phyloP scores from a whole-genome alignment of 2,888 invertebrate genomes.

The Pheosia gnoma region DNA sequence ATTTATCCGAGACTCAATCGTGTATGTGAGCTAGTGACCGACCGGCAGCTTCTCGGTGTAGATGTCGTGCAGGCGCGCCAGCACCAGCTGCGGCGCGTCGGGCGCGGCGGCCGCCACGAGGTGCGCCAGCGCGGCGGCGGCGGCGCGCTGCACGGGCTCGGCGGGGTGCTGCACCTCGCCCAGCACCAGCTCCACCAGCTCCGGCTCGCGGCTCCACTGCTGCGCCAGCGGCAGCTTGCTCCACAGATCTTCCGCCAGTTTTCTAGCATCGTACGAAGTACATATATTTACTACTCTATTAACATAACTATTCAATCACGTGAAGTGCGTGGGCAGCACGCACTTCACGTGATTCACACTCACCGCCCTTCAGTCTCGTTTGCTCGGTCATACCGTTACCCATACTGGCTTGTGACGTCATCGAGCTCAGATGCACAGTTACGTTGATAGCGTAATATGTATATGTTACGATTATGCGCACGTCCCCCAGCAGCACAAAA shows the following conservation, averaged over 20 bases:
- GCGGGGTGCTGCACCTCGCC: conserved; percentile 91
- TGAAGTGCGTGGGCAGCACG: no score
- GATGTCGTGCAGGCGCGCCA: conserved; percentile 87
- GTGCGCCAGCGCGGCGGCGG: conserved; percentile 90
- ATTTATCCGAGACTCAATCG: no score
- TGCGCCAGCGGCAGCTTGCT: conserved; percentile 58
- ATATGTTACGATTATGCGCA: no score
- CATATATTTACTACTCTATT: no score
- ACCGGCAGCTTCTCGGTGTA: conserved; percentile 91
- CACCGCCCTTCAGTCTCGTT: no score
- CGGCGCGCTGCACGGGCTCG: conserved; percentile 92
- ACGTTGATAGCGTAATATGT: no score
- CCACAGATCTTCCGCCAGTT: conserved; percentile 69
- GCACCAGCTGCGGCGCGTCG: conserved; percentile 65
- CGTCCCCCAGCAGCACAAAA: no score
- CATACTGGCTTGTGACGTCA: no score
- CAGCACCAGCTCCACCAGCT: conserved; percentile 84
- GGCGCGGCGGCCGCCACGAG: conserved; percentile 75
- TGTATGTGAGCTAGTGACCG: conserved; percentile 31
- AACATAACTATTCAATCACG: no score
- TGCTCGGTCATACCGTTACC: no score
- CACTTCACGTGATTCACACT: no score
- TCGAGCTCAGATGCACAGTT: no score
- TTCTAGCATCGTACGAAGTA: conserved; percentile 47
- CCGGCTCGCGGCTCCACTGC: conserved; percentile 56